phyloP scores from a whole-genome alignment of 2,888 invertebrate species.

The Caenorhabditis japonica region DNA sequence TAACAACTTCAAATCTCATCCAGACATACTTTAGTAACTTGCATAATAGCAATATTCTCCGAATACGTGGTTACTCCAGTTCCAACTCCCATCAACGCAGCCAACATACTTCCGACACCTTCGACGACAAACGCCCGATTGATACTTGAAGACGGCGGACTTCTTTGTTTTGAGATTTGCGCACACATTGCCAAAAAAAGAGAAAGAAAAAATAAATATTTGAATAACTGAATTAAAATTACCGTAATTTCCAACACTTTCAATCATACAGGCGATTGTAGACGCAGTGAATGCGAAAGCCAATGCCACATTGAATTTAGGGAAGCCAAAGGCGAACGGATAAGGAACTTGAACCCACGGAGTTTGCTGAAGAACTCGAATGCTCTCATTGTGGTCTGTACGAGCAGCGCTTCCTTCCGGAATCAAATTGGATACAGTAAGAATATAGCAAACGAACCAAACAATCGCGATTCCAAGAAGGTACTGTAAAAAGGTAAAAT shows the following conservation, averaged over 20 bases:
- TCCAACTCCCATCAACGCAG: conserved; percentile 66
- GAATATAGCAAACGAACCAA: conserved; percentile 63
- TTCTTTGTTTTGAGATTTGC: conserved; percentile 61
- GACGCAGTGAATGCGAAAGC: conserved; percentile 67
- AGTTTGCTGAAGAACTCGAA: conserved; percentile 57
- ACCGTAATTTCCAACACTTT: conserved; percentile 65
- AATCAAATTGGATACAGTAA: conserved; percentile 63
- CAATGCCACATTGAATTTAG: conserved; percentile 60
- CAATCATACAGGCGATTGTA: conserved; percentile 64
- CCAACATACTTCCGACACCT: conserved; percentile 67
- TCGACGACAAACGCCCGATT: conserved; percentile 71
- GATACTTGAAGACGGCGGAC: conserved; percentile 64
- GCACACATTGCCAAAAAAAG: conserved; percentile 39
- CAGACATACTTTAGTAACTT: conserved; percentile 67
- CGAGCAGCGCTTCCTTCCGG: conserved; percentile 58
- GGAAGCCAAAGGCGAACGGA: conserved; percentile 69
- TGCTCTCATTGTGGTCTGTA: conserved; percentile 63
- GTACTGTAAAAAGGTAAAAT: conserved; percentile 60
- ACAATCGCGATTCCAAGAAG: conserved; percentile 65
- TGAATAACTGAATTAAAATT: background rate
- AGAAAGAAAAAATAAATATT: background rate
- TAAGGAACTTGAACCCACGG: conserved; percentile 71
- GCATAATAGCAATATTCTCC: conserved; percentile 70
- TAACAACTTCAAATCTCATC: background rate
- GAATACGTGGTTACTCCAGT: conserved; percentile 72